Percentiles rank a stretch among this genome's conserved stretches.
phyloP scores from a whole-genome alignment of 2,888 invertebrate genomes.

The Diloba caeruleocephala region DNA sequence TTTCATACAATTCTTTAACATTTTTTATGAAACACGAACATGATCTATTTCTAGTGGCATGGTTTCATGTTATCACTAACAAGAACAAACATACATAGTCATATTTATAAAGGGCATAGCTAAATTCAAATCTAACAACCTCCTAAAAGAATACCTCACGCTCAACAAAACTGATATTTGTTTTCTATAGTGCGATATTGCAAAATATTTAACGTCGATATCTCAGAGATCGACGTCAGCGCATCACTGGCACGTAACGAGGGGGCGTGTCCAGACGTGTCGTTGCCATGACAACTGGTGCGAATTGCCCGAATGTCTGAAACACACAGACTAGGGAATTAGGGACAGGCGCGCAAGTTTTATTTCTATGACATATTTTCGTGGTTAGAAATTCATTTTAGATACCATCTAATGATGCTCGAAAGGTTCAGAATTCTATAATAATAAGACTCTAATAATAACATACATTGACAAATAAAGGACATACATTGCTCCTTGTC shows the following conservation, averaged over 20 bases:
- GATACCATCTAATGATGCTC: too few species aligned
- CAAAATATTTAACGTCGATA: conserved; percentile 27
- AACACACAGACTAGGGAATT: conserved; percentile 28
- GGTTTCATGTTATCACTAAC: too few species aligned
- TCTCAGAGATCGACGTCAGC: conserved; percentile 46
- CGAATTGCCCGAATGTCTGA: conserved; percentile 26
- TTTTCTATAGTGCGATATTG: conserved; percentile 7
- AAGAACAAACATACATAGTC: neutral
- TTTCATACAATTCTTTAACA: too few species aligned
- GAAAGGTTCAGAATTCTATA: too few species aligned
- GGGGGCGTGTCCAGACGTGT: conserved; percentile 58
- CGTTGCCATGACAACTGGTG: conserved; percentile 58
- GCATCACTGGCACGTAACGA: conserved; percentile 59
- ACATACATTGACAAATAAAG: too few species aligned
- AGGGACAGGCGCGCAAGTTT: conserved; percentile 1
- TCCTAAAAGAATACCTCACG: neutral
- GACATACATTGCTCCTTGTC: too few species aligned
- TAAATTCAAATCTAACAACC: neutral
- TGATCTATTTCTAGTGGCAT: too few species aligned
- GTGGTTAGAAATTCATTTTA: neutral
- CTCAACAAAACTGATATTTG: neutral
- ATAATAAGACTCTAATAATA: too few species aligned
- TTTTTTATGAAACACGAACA: too few species aligned
- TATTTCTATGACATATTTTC: conserved; percentile 15
- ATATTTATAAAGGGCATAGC: neutral